Evolutionary conservation across 2,888 invertebrate species (phyloP).

Genomic region (Pseudococcus longispinus): DNA sequence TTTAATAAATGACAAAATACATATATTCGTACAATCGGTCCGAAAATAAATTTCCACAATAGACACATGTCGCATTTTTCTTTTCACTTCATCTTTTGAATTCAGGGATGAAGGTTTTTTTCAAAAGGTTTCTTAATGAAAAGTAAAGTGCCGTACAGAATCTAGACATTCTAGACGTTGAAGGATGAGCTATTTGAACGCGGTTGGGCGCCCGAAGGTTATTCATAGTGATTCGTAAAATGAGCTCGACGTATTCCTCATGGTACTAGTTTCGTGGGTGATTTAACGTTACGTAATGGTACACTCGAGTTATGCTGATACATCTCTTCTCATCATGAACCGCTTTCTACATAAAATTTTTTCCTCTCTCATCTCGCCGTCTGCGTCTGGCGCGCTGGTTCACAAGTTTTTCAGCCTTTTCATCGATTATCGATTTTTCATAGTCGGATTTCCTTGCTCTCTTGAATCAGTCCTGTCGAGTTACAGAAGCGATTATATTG

Average conservation of each 20-base stretch:
- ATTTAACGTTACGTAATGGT: slow-evolving; percentile 32
- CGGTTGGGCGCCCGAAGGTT: slow-evolving; percentile 37
- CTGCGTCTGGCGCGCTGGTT: neutral
- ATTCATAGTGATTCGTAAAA: slow-evolving; percentile 38
- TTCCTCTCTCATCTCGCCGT: neutral
- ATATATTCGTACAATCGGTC: neutral
- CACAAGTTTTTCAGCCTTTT: slow-evolving; percentile 1
- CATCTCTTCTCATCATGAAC: neutral
- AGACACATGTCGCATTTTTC: slow-evolving; percentile 38
- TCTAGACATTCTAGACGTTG: slow-evolving; percentile 40
- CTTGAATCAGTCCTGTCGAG: neutral
- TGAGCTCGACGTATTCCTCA: neutral
- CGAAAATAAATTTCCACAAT: slow-evolving; percentile 42
- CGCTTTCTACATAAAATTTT: slow-evolving; percentile 1
- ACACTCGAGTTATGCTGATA: slow-evolving; percentile 14
- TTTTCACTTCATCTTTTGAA: slow-evolving; percentile 6
- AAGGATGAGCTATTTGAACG: slow-evolving; percentile 42
- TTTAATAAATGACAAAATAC: slow-evolving; percentile 36
- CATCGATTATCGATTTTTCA: slow-evolving; percentile 5
- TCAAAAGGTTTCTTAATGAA: slow-evolving; percentile 28
- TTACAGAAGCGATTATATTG: neutral
- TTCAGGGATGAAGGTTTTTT: slow-evolving; percentile 19
- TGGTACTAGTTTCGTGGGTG: neutral
- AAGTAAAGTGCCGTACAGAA: slow-evolving; percentile 31
- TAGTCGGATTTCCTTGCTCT: neutral